Evolutionary conservation across 1,140 invertebrate genomes (phyloP), one percentile per base, ranked within the genome.

Genomic region (Galleria mellonella): DNA sequence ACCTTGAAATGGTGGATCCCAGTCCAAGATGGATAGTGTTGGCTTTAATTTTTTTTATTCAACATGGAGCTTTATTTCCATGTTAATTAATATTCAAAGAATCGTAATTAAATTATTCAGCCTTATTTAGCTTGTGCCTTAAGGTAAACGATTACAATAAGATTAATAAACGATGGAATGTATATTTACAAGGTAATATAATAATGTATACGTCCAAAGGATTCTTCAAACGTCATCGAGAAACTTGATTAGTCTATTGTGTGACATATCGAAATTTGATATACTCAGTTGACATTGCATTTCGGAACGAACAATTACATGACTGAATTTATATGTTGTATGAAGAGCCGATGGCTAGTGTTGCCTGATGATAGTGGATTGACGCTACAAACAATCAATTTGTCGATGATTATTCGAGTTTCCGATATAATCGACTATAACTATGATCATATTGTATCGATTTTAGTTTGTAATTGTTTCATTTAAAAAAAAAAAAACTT

Each of bases 161-260:
- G 29, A 14, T 13, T 32, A n/a, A 42, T 32, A 9, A 15, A 10
- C 12, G 9, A 35, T 35, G 9, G 5, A 17, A 17, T 7, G 15
- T 30, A 7, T 15, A 32, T 39, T 29, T 29, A 31, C 9, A 32
- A 32, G 15, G n/a, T 10, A 32, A 9, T 5, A 35, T 35, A 31
- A 14, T 32, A 42, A 31, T 13, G 2, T 2, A 23, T 3, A 23
- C 17, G 17, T 23, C 17, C 17, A 23, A 33, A 1, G 17, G 42
- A 40, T 51, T 51, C 48, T 51, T 51, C 42, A 44, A 17, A 51
- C 48, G 48, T 51, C 42, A 45, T 45, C 32, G 42, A 35, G 8
- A 36, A 29, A 29, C 4, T 28, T 12, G 0, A 38, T 23, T 8
- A 17, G 17, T 23, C 17, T 37, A 17, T 9, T 8, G 37, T n/a